Base-by-base conservation (phyloP, 1,140 invertebrate genomes). In the Drosophila pectinifera region DNA sequence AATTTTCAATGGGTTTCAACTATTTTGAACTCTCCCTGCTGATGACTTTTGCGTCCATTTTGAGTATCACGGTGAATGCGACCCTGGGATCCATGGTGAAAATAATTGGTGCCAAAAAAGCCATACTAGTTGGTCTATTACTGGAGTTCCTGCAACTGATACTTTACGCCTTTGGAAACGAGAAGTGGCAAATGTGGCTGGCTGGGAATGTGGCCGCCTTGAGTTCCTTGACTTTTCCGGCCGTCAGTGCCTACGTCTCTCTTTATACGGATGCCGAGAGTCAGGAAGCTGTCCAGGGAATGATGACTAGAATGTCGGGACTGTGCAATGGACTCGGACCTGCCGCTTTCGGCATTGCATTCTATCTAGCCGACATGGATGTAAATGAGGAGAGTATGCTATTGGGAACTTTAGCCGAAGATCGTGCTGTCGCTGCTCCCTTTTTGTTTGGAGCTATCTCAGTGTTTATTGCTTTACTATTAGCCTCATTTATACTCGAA, bases 201-300 rank as follows among this genome's bases (percentile, higher is more conserved):
- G 98, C 98, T 45, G 99, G 99, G 53, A 95, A 98, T 73, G 94
- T 99, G 58, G 98, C 98, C 31, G 97, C 98, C 13, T 94, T 99
- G 57, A 98, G 97, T 69, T 97, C 96, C 64, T 96, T 99, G 73
- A 98, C 98, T 0, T 99, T 99, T 94, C 99, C 99, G 49, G 98
- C 98, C 14, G 99, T 99, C 81, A 99, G 97, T 93, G 97, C 98
- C 38, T 99, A 98, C 93, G 98, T 99, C 38, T 99, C 98, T 7
- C 97, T 98, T 78, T 98, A 99, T 93, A 98, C 98, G 61, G 96
- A 98, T 91, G 95, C 96, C 28, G 98, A 99, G 92, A 96, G 98
- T 90, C 99, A 99, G 94, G 99, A 97, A 67, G 96, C 99, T n/a
- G 98, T 99, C 28, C 99, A 99, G 93, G 99, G 98, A 24, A 98